Base-by-base conservation (phyloP, 2,113 vertebrate genomes). In the Dasyprocta punctata region DNA sequence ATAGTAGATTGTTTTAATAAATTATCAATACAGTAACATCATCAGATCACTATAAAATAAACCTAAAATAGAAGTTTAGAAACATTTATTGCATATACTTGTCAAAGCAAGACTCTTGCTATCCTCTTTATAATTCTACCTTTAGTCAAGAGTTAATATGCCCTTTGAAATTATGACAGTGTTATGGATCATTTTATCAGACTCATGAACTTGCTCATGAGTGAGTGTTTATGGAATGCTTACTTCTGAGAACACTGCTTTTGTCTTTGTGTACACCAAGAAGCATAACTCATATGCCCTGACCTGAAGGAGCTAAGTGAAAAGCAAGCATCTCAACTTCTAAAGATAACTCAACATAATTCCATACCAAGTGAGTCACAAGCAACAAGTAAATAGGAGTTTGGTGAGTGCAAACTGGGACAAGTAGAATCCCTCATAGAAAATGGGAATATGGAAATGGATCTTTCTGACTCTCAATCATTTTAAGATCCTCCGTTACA, bases 31-130 rank as follows among this genome's bases (percentile, higher is more conserved):
- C 3, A 73, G 85, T 85, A 26, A 89, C 13, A 92, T 71, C 78
- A 87, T 69, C 75, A 86, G 17, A 83, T 83, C 33, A 87, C 80
- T 81, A 85, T 11, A 96, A 94, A 87, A 80, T 58, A 86, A 88
- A 78, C 36, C 33, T 77, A 69, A 92, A 91, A 52, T 22, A 61
- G 33, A 92, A 69, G 5, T 49, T 86, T 67, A 71, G 81, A 77
- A 44, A 44, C 41, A 36, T 61, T 67, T 87, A 73, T 83, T 36
- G 13, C n/a, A 84, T 38, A 14, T 28, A 63, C 47, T 14, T 78
- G 75, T 28, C 36, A 95, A 73, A 26, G 20, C n/a, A 65, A 65
- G 47, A 90, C 85, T 4, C 17, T 75, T 77, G 19, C 28, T 85
- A 80, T 10, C 30, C 20, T 92, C 44, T 95, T 6, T 47, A 33